Evolutionary conservation across 2,113 vertebrate species (phyloP), one percentile per base, ranked within the genome.

Genomic region (Pluvialis apricaria): DNA sequence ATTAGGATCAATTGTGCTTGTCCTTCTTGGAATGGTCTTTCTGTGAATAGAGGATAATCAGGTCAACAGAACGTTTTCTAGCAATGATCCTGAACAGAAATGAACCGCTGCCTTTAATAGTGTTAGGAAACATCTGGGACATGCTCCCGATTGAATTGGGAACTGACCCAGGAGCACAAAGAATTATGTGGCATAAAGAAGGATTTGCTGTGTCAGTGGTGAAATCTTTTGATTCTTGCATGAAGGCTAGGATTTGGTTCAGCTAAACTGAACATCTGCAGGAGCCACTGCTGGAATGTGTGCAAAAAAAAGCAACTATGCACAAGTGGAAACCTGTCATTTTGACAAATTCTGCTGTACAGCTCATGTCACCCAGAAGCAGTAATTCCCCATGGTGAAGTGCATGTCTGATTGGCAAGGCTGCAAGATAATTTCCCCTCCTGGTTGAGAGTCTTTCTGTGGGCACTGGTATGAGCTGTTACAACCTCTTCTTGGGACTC

Each of bases 401-500:
- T 10, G 61, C 12, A 1, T 13, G 66, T 64, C 62, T 71, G 78
- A 78, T 15, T 75, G 95, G 42, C 88, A 90, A 60, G 51, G 61
- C 72, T 75, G 44, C 0, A 1, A 81, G 82, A 49, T 83, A 45
- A 81, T 66, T 68, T 38, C 21, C 17, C 1, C 7, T 58, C 24
- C 64, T 64, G 34, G 25, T 15, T 65, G 42, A 29, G 66, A 62
- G 11, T 7, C 1, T 40, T 19, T 54, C 62, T 64, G 22, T 3
- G 9, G 40, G 32, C 28, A 32, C 31, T 0, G 0, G 6, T 57
- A 22, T 17, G 71, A 93, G 58, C 3, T 51, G 66, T 49, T 58
- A 73, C 66, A 76, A 0, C 38, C 34, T 79, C 61, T 38, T 19
- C 60, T 34, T 0, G 0, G 51, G 22, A 4, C 45, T 52, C 11